These are phyloP conservation scores for Strongylocentrotus purpuratus DNA, from an alignment of 35 echinoderm and acorn worm species.

Conservation along the genomic window DNA sequence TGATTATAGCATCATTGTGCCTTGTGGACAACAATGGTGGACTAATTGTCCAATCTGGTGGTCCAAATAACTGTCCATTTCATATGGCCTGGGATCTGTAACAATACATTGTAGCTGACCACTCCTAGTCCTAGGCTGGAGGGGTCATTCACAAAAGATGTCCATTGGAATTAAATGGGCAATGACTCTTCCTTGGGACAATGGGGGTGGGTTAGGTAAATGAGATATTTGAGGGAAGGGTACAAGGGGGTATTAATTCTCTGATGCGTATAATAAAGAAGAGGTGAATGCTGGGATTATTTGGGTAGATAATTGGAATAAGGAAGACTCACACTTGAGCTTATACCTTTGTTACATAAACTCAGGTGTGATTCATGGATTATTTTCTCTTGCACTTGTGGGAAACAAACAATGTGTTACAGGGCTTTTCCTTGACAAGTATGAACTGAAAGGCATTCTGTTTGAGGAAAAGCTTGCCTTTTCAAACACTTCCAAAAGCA, in stretches of 20 bases:
- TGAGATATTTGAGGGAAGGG: background rate
- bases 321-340: background rate
- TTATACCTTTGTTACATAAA: slow-evolving; percentile 18
- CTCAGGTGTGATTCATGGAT: background rate
- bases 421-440: background rate
- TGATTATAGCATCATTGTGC: slow-evolving; percentile 33
- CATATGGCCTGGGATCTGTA: background rate
- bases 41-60: slow-evolving; percentile 43
- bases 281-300: background rate
- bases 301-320: background rate
- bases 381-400: slow-evolving; percentile 12
- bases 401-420: background rate
- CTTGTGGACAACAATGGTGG: background rate
- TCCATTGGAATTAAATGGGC: slow-evolving; percentile 27
- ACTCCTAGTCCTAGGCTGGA: background rate
- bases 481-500: background rate
- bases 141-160: slow-evolving; percentile 15
- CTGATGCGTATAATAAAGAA: background rate
- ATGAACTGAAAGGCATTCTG: background rate
- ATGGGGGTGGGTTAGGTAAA: background rate
- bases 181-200: slow-evolving; percentile 25
- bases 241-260: background rate
- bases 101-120: background rate
- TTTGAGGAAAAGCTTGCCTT: background rate
- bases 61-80: background rate